A percentile compares a stretch with the other conserved stretches of the same genome.
Conservation (phyloP, 2,888 invertebrate genomes). For the Andrena hattorfiana region DNA sequence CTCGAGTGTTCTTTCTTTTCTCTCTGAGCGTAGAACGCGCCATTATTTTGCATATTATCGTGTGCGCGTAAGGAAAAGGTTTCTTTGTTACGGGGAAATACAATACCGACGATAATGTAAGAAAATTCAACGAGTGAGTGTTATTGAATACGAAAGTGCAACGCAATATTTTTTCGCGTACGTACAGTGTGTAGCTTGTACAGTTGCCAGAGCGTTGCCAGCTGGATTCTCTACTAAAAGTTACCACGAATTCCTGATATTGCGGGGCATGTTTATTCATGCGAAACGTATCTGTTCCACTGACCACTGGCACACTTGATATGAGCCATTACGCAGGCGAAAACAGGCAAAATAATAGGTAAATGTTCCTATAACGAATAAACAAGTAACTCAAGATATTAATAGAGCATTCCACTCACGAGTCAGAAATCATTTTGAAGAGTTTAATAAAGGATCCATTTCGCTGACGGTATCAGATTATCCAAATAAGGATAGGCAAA, state of each 20-base stretch:
- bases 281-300: too few species aligned
- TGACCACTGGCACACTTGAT: too few species aligned
- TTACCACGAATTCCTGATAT: too few species aligned
- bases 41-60: constrained; percentile 21
- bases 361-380: too few species aligned
- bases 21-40: neutral
- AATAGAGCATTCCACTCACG: too few species aligned
- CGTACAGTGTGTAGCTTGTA: neutral
- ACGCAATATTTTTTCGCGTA: neutral
- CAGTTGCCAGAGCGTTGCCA: neutral
- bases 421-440: too few species aligned
- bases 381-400: too few species aligned
- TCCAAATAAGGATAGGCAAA: too few species aligned
- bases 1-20: constrained; percentile 13
- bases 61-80: neutral
- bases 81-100: neutral
- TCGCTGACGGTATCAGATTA: neutral
- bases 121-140: neutral
- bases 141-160: neutral
- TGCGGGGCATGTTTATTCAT: too few species aligned
- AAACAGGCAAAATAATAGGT: too few species aligned
- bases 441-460: neutral
- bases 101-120: neutral
- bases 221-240: too few species aligned
- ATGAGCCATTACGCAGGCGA: too few species aligned